Evolutionary conservation across 1,140 invertebrate species (phyloP).

Genomic region (Heliothis subflexa): DNA sequence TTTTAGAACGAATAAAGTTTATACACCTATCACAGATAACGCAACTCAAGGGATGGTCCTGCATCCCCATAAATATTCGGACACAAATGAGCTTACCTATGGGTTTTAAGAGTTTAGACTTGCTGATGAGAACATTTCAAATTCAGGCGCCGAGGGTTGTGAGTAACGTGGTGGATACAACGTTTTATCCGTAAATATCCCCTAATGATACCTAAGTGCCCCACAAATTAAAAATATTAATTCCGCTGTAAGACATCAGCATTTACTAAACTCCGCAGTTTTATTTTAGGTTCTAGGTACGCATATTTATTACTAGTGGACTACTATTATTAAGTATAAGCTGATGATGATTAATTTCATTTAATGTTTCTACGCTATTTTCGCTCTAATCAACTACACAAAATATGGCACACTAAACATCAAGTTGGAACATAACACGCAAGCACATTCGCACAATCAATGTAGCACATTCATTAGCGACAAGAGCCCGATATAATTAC

Average conservation of each 20-base stretch:
- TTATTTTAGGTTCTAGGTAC: not conserved
- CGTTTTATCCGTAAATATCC: conserved; percentile 31
- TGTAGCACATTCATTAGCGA: conserved; percentile 62
- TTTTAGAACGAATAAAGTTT: not conserved
- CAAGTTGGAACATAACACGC: conserved; percentile 41
- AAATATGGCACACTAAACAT: conserved; percentile 30
- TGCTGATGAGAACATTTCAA: conserved; percentile 52
- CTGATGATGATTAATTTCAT: not conserved
- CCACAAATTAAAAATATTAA: conserved; percentile 4
- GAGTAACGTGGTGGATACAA: conserved; percentile 11
- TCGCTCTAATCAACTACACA: conserved; percentile 21
- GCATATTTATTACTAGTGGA: not conserved
- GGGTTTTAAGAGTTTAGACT: conserved; percentile 52
- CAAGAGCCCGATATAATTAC: conserved; percentile 72
- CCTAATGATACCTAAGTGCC: conserved; percentile 6
- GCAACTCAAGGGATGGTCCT: not conserved
- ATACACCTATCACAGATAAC: not conserved
- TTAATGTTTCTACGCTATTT: not conserved
- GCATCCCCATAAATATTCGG: conserved; percentile 45
- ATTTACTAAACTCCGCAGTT: no score
- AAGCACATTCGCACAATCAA: conserved; percentile 54
- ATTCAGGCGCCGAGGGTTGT: conserved; percentile 41
- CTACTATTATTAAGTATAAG: not conserved
- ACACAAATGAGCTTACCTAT: conserved; percentile 48
- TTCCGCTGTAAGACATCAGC: no score